phyloP scores from a whole-genome alignment of 2,113 vertebrate genomes.

The Cyanoderma ruficeps region DNA sequence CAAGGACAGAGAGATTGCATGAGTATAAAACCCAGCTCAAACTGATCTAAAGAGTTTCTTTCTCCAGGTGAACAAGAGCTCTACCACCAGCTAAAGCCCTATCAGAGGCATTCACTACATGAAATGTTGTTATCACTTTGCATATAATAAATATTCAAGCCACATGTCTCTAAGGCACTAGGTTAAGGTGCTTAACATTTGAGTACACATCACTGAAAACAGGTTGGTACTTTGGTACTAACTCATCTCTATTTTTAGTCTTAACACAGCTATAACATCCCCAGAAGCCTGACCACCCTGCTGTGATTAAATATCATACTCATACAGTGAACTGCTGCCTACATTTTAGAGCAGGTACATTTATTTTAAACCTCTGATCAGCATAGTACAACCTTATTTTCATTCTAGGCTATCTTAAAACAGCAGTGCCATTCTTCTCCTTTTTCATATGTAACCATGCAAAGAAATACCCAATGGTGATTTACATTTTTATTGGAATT shows the following conservation, averaged over 20 bases:
- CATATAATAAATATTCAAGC: slow-evolving; percentile 11
- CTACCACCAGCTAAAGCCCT: background rate
- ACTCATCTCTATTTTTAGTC: slow-evolving; percentile 50
- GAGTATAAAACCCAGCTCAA: background rate
- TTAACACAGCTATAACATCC: background rate
- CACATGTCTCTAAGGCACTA: background rate
- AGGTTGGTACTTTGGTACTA: slow-evolving; percentile 19
- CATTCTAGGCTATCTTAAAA: background rate
- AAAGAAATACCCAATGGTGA: slow-evolving; percentile 9
- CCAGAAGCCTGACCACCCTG: slow-evolving; percentile 26
- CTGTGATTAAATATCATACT: slow-evolving; percentile 52
- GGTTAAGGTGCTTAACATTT: slow-evolving; percentile 29
- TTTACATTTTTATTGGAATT: slow-evolving; percentile 60
- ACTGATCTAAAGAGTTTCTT: background rate
- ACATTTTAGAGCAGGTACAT: slow-evolving; percentile 16
- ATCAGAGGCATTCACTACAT: background rate
- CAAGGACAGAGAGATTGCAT: background rate
- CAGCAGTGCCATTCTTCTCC: background rate
- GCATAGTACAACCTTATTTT: background rate
- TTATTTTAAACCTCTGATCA: slow-evolving; percentile 13
- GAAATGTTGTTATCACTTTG: background rate
- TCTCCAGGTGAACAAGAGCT: background rate
- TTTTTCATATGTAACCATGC: slow-evolving; percentile 15
- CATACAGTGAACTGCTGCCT: background rate
- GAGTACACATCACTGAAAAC: slow-evolving; percentile 1